Base-by-base conservation (phyloP, 2,888 invertebrate genomes). In the Conus canariensis region DNA sequence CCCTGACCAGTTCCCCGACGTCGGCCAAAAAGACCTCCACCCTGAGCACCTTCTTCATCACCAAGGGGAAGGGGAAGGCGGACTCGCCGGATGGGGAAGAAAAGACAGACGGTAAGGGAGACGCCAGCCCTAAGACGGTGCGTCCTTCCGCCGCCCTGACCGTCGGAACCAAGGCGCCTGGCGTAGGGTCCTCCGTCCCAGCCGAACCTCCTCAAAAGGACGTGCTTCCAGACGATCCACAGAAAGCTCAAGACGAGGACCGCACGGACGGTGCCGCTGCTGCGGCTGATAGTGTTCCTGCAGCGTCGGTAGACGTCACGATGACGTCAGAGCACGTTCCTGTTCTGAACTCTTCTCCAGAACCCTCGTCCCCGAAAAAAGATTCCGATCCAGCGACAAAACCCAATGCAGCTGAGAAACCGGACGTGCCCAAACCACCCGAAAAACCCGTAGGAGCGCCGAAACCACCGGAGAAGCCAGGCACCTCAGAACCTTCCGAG, bases 41-140 rank as follows among this genome's bases (percentile, higher is more conserved):
- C 8, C 25, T 85, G n/a, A 85, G 85, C 60, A 25, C 85, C 4
- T 85, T 85, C 85, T 85, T 85, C 60, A 22, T 58, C 58, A 83
- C 56, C 82, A 83, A 83, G 82, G 82, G 56, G 8, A 83, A 58
- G 82, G 30, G 30, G 30, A 12, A 19, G 4, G 45, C 45, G 45
- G 45, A 45, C 45, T 45, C 45, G 30, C 80, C 80, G 30, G 30
- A n/a, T 9, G 12, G 30, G 22, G 82, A 80, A 9, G 80, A 22
- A 8, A 58, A 56, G 82, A 56, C 30, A 12, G 22, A 14, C 10
- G 19, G 14, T 16, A 8, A 58, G 58, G 82, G 64, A 7, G 16
- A 64, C 64, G 64, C 16, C 16, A 64, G 10, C 16, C 16, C 64
- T 64, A 64, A 64, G 64, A 64, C 64, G 16, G 12, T 5, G 12